Base-by-base conservation (phyloP, 1,140 invertebrate species). In the Littorina saxatilis region DNA sequence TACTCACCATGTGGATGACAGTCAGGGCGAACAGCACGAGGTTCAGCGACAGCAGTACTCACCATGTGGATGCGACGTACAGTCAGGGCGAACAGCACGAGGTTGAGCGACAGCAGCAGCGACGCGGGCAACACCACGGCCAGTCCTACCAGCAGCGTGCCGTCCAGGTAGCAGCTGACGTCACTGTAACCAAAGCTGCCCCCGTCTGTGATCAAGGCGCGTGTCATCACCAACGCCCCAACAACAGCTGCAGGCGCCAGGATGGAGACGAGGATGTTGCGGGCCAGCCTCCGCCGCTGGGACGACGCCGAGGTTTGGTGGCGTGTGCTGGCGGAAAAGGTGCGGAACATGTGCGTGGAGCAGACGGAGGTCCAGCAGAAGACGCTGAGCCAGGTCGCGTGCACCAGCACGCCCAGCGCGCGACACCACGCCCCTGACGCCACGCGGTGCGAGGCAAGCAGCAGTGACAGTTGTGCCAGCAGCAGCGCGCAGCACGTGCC, bases 121-220 rank as follows among this genome's bases (percentile, higher is more conserved):
- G n/a, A n/a, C 17, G 77, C 37, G 0, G 83, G 85, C 11, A 70
- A 27, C 2, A 82, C 37, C 29, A 87, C 83, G 5, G 82, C 73
- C 0, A 75, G 7, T 0, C 68, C 70, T 5, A 83, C 73, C 23
- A 66, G 80, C 47, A 78, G 47, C 0, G 35, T 40, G 17, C 80
- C 72, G 4, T n/a, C 43, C 37, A 87, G 76, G 43, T 78, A 87
- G 73, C 85, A 87, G 11, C 39, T 50, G 11, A 13, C 39, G 20
- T 27, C 40, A 9, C 85, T 81, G 72, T 87, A 83, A 0, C 83
- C 85, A 27, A 74, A 72, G n/a, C 29, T 27, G 20, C 1, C 15
- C 15, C 55, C 72, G 7, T 72, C 35, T 1, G 79, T 80, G 0
- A 23, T 20, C 1, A 66, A 0, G 2, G 73, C 50, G 2, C 43